Base-by-base conservation (phyloP, 1,140 invertebrate species). In the Papilio dardanus region DNA sequence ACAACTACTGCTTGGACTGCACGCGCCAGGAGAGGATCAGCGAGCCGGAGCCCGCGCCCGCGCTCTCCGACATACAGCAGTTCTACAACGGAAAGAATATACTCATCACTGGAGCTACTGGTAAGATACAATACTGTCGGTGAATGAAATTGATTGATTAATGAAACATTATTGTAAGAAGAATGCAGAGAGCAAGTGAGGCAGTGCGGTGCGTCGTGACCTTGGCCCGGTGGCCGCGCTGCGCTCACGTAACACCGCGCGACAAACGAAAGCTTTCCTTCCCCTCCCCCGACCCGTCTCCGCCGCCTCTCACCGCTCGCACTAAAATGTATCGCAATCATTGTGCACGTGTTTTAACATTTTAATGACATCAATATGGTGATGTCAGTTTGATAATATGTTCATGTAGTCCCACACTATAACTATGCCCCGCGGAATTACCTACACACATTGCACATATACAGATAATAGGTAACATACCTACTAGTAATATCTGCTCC, bases 81-180 rank as follows among this genome's bases (percentile, higher is more conserved):
- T 92, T 92, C 77, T 92, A 88, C 69, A 50, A 85, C 75, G 88
- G 89, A 0, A 91, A 90, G 71, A 92, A 90, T 79, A 62, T 92
- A 0, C 74, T 92, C 1, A 91, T 92, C 7, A 92, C 90, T 1
- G 90, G 90, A 21, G 89, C 86, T 7, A 92, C 90, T 75, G 90
- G 90, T 91, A 71, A 84, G 76, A 46, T 40, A n/a, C 16, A 1
- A 46, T 46, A 46, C 16, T 6, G n/a, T n/a, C 16, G n/a, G 35
- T 37, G 10, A 37, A 37, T 37, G n/a, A n/a, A n/a, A n/a, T n/a
- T n/a, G n/a, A 46, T 46, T n/a, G 42, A 19, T n/a, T n/a, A 46
- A 16, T n/a, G 16, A 46, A 4, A 46, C n/a, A n/a, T 46, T 19
- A 5, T 46, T n/a, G 6, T 46, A n/a, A 46, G 14, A 5, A 46